Base-by-base conservation (phyloP, 92 coral and sea anemone species). In the Zoanthus sociatus region DNA sequence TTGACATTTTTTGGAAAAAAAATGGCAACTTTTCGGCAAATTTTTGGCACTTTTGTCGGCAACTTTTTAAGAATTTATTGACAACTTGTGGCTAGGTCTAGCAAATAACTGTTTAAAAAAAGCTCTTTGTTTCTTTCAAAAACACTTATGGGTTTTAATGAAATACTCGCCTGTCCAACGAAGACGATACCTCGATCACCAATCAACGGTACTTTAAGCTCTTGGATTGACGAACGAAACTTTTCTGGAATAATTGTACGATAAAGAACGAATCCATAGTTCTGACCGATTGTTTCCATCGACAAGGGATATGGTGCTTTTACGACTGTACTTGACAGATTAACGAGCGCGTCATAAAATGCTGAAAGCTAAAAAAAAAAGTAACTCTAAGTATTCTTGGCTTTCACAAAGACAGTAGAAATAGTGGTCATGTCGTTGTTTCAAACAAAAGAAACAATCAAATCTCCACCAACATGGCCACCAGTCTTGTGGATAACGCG, bases 141-240 rank as follows among this genome's bases (percentile, higher is more conserved):
- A 37, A 37, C 12, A 9, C 55, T 7, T 7, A 50, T 50, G 1
- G 12, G 7, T 50, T 50, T 50, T 6, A 31, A 16, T 13, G 33
- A 21, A 31, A 16, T 0, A 48, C 78, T 56, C 69, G 95, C 99
- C 92, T 92, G 76, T 66, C 93, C 91, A 75, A 95, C 97, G 75
- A 92, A 95, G 16, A 95, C 91, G 26, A 95, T 90, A 21, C 97
- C 99, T 87, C 99, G 91, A 91, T 97, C 99, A 7, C 96, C 82
- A 12, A 97, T 87, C 82, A 92, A 90, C 5, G 99, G 94, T n/a
- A 95, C 90, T 64, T 91, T 88, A 47, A 97, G 89, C 69, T 92
- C 90, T n/a, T 88, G 94, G 31, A 88, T 83, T 26, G 91, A 47
- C 1, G 84, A 78, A 26, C 9, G 63, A n/a, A 84, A 91, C 83